phyloP scores from a whole-genome alignment of 2,888 invertebrate species.

The Melipona beecheii region DNA sequence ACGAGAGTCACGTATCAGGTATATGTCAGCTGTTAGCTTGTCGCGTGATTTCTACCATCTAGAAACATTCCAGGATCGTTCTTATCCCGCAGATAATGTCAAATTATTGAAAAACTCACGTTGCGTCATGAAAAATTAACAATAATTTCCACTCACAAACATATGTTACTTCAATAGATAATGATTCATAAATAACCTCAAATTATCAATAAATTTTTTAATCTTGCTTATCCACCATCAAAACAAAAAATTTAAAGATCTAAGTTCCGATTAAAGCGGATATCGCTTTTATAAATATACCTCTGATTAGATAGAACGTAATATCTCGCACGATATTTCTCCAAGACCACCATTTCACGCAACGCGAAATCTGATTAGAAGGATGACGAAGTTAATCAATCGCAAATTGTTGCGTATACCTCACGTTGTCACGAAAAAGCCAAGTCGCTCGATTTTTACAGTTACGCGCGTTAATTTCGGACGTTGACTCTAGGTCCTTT shows the following conservation, averaged over 20 bases:
- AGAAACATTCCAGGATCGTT: not conserved
- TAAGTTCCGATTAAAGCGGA: not conserved
- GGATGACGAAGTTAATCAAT: not conserved
- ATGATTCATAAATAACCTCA: not conserved
- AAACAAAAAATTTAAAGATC: not conserved
- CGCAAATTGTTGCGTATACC: not conserved
- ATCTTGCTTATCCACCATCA: not conserved
- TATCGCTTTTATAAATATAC: not conserved
- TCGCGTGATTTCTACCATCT: not conserved
- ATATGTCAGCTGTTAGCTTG: not conserved
- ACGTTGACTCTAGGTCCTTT: conserved; percentile 48
- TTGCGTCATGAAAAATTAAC: not conserved
- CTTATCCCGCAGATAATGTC: not conserved
- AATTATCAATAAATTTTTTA: not conserved
- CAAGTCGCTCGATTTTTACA: conserved; percentile 32
- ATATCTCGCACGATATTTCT: not conserved
- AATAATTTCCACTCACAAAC: not conserved
- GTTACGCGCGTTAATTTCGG: conserved; percentile 60
- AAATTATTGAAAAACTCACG: not conserved
- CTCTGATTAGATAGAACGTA: not conserved
- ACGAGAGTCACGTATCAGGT: too few species aligned
- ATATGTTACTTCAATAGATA: not conserved
- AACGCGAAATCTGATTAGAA: not conserved
- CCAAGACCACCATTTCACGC: too few species aligned
- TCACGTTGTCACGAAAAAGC: too few species aligned